Evolutionary conservation across 92 coral and sea anemone genomes (phyloP).

Genomic region (Phenganax stokvisi): DNA sequence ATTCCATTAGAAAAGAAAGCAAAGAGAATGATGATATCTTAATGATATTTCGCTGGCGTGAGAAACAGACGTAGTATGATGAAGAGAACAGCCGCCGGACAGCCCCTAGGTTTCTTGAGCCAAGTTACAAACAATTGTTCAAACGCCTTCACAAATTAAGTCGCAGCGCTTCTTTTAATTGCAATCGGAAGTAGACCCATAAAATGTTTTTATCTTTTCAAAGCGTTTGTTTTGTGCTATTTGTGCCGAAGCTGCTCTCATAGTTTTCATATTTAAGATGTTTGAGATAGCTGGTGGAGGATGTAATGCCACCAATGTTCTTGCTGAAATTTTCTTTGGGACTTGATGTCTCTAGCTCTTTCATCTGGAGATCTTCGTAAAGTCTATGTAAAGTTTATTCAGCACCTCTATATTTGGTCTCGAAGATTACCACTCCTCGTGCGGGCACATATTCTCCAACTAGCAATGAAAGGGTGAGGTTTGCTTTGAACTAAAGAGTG

Average conservation of each 20-base stretch:
- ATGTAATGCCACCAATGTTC: not conserved
- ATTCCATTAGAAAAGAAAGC: not conserved
- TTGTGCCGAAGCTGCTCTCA: not conserved
- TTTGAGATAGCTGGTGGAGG: not conserved
- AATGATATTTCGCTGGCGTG: not conserved
- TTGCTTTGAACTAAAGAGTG: not conserved
- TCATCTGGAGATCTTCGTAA: no score
- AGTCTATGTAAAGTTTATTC: no score
- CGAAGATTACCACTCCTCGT: no score
- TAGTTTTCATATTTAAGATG: not conserved
- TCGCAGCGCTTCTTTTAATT: not conserved
- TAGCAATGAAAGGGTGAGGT: not conserved
- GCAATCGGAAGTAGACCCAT: not conserved
- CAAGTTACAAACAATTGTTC: conserved; percentile 1
- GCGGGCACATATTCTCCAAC: not conserved
- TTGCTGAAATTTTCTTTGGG: not conserved
- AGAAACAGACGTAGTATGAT: not conserved
- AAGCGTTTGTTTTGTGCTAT: conserved; percentile 7
- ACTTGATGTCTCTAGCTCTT: no score
- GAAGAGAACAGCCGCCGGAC: not conserved
- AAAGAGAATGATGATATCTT: not conserved
- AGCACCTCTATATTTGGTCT: no score
- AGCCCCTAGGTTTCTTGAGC: not conserved
- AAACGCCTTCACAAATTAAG: not conserved
- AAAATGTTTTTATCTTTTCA: not conserved